phyloP scores from a whole-genome alignment of 2,113 vertebrate genomes.

The Anser cygnoides region DNA sequence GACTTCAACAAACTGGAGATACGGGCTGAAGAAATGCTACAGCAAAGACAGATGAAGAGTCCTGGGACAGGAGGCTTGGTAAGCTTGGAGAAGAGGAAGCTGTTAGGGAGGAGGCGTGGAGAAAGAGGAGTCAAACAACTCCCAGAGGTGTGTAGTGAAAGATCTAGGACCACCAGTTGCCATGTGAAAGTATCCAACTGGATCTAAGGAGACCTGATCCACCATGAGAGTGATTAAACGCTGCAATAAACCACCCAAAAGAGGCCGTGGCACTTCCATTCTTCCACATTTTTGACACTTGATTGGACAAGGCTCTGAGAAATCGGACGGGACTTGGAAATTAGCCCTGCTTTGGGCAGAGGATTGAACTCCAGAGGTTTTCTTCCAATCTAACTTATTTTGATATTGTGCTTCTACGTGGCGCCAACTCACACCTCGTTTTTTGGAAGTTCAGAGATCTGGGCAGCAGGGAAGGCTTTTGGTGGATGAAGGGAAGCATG shows the following conservation, averaged over 20 bases:
- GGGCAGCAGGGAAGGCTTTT: background rate
- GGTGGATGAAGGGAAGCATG: background rate
- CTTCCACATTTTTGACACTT: background rate
- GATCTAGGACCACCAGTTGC: background rate
- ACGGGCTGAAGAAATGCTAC: background rate
- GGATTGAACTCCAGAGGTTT: background rate
- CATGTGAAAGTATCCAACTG: background rate
- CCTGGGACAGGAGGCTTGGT: background rate
- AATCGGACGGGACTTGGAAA: constrained; percentile 6
- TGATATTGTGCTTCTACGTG: background rate
- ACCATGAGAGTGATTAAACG: background rate
- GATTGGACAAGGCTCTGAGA: background rate
- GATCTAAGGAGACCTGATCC: background rate
- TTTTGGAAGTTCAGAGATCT: background rate
- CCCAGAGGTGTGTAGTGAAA: background rate
- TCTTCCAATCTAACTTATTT: background rate
- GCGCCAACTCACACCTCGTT: background rate
- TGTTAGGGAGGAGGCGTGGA: background rate
- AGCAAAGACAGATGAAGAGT: background rate
- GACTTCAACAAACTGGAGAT: background rate
- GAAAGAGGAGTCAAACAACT: background rate
- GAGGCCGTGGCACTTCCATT: background rate
- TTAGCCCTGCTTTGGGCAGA: background rate
- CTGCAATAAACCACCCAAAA: background rate
- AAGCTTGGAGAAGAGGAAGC: background rate